These are phyloP conservation scores for Calameuta idolon DNA, from an alignment of 2,888 invertebrate genomes.

Conservation along the genomic window DNA sequence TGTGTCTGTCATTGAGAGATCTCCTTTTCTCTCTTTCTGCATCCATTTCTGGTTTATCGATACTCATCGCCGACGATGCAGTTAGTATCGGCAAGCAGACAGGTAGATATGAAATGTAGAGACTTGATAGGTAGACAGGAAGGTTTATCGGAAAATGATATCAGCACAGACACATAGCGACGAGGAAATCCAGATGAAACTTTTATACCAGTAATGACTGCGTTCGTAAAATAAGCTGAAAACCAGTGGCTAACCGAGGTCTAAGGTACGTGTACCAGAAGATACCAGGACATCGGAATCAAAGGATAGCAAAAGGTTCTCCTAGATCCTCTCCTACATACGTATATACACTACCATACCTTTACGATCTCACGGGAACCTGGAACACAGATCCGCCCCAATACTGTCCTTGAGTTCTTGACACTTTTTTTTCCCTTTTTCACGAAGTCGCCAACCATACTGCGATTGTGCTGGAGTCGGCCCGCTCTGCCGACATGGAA, in stretches of 20 bases:
- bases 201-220: conserved; percentile 27
- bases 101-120: neutral
- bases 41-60: neutral
- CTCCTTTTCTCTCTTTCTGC: neutral
- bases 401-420: conserved; percentile 28
- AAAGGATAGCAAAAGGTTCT: neutral
- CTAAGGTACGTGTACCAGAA: neutral
- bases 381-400: neutral
- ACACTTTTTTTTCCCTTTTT: conserved; percentile 7
- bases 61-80: neutral
- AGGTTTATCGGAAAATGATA: conserved; percentile 53
- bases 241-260: neutral
- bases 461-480: conserved; percentile 43
- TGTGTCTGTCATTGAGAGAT: neutral
- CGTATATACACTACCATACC: neutral
- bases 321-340: neutral
- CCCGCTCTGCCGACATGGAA: conserved; percentile 58
- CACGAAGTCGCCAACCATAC: conserved; percentile 9
- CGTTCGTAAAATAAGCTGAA: neutral
- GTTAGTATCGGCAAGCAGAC: neutral
- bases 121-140: neutral
- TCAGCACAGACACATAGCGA: conserved; percentile 30
- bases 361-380: neutral
- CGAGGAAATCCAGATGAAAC: conserved; percentile 21
- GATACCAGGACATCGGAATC: neutral